Evolutionary conservation across 1,140 invertebrate species (phyloP), one percentile per base, ranked within the genome.

Genomic region (Lucilia cuprina): DNA sequence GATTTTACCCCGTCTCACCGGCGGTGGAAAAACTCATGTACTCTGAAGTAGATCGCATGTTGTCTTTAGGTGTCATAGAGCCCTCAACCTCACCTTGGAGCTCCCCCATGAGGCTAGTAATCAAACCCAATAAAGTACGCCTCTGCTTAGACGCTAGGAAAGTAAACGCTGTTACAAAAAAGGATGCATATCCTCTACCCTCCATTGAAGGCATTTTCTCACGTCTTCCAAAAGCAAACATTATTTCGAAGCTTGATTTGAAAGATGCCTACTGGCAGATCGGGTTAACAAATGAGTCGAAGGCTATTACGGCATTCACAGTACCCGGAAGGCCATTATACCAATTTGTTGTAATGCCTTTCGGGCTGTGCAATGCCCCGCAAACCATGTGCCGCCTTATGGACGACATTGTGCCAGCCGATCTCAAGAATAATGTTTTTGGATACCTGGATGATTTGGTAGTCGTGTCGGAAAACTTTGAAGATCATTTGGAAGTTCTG

Each of bases 181-280:
- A 84, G 50, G 84, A 85, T 30, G 83, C 85, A 4, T 86, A 86
- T 83, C 85, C 88, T 2, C 78, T 91, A 25, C 88, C 87, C 2
- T 80, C 84, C 41, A 86, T 87, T 70, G 85, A 86, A 7, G 85
- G 84, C 4, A 86, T 88, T 12, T 82, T 88, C 14, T 83, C 83
- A 82, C 78, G 85, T 9, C 75, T 87, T 2, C 82, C 85, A 5
- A 83, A 84, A 41, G 65, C 82, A 14, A 49, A 84, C 25, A 84
- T 19, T 77, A 86, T 85, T 34, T 83, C 88, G 75, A 88, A 87
- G 5, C 17, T 91, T 8, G 86, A 89, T 83, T 80, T 91, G 17
- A 89, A 88, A 83, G 86, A 88, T 74, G 89, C 88, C 0, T 91
- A 87, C 78, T 89, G 87, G 87, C 89, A 92, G 83, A 86, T 92